Evolutionary conservation across 2,888 invertebrate genomes (phyloP), one percentile per base, ranked within the genome.

Genomic region (Sinodicranocentrus sp.): DNA sequence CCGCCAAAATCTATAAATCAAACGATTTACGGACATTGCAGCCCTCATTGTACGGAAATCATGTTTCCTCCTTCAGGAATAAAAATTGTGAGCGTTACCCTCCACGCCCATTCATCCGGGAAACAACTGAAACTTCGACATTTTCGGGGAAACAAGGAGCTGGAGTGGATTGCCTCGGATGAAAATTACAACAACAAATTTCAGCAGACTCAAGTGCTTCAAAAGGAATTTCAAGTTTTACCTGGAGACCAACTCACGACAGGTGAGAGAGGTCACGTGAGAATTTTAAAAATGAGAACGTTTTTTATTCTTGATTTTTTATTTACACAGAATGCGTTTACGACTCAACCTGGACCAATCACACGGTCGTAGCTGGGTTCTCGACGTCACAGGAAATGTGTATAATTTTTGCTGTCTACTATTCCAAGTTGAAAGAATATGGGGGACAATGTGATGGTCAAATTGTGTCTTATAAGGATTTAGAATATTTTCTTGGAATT

Each of bases 81-180:
- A 2, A 57, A 48, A 25, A 19, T 85, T 5, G 68, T 43, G 26
- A 68, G 68, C 19, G 21, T 82, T 1, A 48, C 68, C 25, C 63
- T 82, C 0, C 85, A 78, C 61, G 52, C 85, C 10, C 82, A 82
- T 57, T 78, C 72, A 26, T 67, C 85, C 57, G 77, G 77, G 1
- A 28, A 68, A 15, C 44, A 77, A 28, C 43, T 78, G 17, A 43
- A 39, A 15, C 78, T 78, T 19, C 78, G 70, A 13, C 78, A 78
- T 21, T 78, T 78, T 43, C 44, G 78, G n/a, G 70, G 70, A 26
- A 70, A 54, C 8, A 43, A 68, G 1, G 78, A 78, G 25, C 68
- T 78, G n/a, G n/a, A 44, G 0, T 78, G 70, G 70, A 61, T 78
- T 0, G 57, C 70, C 1, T 48, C 48, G 0, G 78, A 78, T 44